These are phyloP conservation scores for Arctocebus calabarensis DNA, from an alignment of 2,797 vertebrate species.

Conservation along the genomic window DNA sequence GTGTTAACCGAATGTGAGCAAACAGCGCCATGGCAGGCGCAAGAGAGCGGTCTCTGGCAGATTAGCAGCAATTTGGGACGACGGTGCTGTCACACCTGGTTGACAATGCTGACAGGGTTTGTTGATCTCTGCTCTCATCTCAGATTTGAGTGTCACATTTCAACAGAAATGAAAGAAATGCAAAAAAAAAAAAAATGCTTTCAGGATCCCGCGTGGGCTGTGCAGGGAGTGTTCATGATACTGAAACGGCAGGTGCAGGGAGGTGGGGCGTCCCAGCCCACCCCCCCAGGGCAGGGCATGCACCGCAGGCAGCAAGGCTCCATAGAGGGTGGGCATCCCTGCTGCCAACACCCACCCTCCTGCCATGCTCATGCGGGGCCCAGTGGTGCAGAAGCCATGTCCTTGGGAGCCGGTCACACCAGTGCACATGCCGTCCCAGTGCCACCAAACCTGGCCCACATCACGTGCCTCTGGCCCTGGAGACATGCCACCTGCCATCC, in stretches of 20 bases:
- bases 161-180: constrained; percentile 84
- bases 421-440: rapidly evolving
- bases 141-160: constrained; percentile 89
- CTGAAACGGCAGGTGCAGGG: constrained; percentile 78
- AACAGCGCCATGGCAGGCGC: constrained; percentile 87
- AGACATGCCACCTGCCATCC: rapidly evolving
- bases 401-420: background rate
- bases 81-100: constrained; percentile 89
- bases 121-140: constrained; percentile 89
- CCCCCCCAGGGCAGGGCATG: rapidly evolving
- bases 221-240: constrained; percentile 80
- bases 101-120: constrained; percentile 90
- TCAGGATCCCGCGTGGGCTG: constrained; percentile 68
- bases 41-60: constrained; percentile 87
- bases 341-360: background rate
- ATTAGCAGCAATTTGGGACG: constrained; percentile 89
- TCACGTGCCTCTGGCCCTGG: background rate
- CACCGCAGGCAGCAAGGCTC: background rate
- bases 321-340: background rate
- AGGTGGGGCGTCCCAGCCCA: constrained; percentile 69
- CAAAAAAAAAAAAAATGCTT: constrained; percentile 67
- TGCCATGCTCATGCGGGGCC: rapidly evolving
- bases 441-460: rapidly evolving
- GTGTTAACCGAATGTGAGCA: constrained; percentile 90
- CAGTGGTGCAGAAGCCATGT: rapidly evolving